Evolutionary conservation across 2,888 invertebrate genomes (phyloP).

Genomic region (Lepidocyrtoides sp.): DNA sequence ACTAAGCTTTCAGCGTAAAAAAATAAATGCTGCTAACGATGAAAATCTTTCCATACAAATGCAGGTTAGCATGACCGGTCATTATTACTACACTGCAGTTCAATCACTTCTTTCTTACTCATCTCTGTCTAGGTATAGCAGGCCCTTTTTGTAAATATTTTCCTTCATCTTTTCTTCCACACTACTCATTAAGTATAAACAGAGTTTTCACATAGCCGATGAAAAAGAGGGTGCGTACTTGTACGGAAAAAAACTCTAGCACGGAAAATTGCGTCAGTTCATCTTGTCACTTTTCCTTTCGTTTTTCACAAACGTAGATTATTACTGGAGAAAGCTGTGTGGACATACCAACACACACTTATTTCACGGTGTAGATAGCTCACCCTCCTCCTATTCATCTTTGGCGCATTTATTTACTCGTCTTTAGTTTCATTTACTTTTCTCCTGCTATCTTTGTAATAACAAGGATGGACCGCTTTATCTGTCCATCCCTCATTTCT

Average conservation of each 20-base stretch:
- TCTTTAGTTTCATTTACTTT: slow-evolving; percentile 57
- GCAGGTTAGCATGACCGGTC: no score
- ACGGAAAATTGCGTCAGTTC: slow-evolving; percentile 50
- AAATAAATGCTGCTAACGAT: no score
- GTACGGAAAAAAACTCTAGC: neutral
- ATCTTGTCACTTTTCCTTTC: slow-evolving; percentile 45
- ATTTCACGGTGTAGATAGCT: neutral
- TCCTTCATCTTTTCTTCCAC: neutral
- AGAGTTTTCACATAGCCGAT: no score
- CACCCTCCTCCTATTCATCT: slow-evolving; percentile 30
- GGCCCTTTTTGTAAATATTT: neutral
- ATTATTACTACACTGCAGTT: no score
- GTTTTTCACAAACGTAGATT: neutral
- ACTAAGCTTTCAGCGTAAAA: no score
- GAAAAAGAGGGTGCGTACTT: neutral
- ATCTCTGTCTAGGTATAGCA: no score
- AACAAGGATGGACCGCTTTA: slow-evolving; percentile 43
- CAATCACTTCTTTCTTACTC: no score
- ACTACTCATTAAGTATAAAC: neutral
- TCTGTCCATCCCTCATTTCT: slow-evolving; percentile 57
- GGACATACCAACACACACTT: neutral
- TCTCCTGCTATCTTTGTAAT: slow-evolving; percentile 1
- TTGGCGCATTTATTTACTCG: slow-evolving; percentile 20
- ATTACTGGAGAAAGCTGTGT: slow-evolving; percentile 15
- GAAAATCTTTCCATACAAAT: no score